phyloP scores from a whole-genome alignment of 1,140 invertebrate species.

The Hesperophylax magnus region DNA sequence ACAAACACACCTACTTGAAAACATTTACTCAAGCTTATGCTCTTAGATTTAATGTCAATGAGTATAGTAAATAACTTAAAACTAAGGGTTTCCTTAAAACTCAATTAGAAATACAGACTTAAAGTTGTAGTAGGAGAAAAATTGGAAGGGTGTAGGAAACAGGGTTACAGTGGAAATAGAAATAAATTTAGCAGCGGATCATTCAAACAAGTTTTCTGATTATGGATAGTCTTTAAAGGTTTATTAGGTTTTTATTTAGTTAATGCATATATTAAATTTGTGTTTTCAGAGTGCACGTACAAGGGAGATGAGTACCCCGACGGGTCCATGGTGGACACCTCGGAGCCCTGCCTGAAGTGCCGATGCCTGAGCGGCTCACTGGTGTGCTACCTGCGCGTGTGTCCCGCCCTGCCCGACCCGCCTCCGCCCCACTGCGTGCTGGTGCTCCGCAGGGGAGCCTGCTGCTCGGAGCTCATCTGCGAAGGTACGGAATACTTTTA shows the following conservation, averaged over 20 bases:
- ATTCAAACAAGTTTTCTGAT: too few relatives aligned
- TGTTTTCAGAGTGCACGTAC: slow-evolving; percentile 75
- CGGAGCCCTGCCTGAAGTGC: slow-evolving; percentile 84
- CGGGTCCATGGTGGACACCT: slow-evolving; percentile 75
- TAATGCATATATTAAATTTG: not conserved
- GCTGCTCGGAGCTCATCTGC: slow-evolving; percentile 84
- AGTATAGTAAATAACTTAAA: not conserved
- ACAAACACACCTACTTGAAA: slow-evolving; percentile 15
- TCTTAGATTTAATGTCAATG: not conserved
- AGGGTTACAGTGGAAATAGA: too few relatives aligned
- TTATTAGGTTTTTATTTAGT: too few relatives aligned
- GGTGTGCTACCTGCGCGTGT: slow-evolving; percentile 83
- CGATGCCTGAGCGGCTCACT: slow-evolving; percentile 79
- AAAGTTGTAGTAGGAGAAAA: too few relatives aligned
- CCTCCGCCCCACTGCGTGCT: slow-evolving; percentile 80
- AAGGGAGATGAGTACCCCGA: slow-evolving; percentile 76
- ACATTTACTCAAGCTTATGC: slow-evolving; percentile 9
- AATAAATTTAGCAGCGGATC: too few relatives aligned
- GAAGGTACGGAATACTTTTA: slow-evolving; percentile 65
- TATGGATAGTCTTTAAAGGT: too few relatives aligned
- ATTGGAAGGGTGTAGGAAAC: too few relatives aligned
- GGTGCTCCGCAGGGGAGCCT: slow-evolving; percentile 76
- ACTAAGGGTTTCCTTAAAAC: too few relatives aligned
- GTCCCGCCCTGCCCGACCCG: slow-evolving; percentile 79
- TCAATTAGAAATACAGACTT: too few relatives aligned